Evolutionary conservation across 2,797 vertebrate genomes (phyloP).

Genomic region (Falco concolor): DNA sequence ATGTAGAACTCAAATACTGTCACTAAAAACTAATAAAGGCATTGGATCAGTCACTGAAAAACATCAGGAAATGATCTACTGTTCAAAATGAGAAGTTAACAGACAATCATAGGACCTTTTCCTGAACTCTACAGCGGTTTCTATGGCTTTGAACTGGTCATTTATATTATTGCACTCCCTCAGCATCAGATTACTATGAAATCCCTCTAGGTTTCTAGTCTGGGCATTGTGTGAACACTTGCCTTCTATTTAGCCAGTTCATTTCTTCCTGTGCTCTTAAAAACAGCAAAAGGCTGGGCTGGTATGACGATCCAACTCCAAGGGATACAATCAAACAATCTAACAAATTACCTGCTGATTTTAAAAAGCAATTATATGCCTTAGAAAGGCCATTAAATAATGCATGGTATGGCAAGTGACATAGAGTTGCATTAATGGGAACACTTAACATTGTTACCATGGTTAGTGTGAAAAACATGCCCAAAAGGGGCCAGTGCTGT

Average conservation of each 20-base stretch:
- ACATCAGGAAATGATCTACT: not conserved
- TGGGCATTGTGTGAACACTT: not conserved
- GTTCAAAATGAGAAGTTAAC: not conserved
- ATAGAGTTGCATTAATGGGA: not conserved
- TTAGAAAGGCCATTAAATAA: conserved; percentile 38
- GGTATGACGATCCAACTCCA: not conserved
- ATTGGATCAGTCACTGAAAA: not conserved
- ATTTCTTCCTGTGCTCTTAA: not conserved
- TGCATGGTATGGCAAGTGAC: not conserved
- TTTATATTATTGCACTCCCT: not conserved
- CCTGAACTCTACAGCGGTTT: not conserved
- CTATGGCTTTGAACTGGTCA: not conserved
- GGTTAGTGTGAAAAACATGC: not conserved
- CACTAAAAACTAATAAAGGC: not conserved
- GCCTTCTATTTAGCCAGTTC: not conserved
- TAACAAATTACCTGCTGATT: conserved; percentile 20
- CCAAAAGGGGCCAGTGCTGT: not conserved
- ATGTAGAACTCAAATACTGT: conserved; percentile 8
- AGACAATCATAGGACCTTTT: not conserved
- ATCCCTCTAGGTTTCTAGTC: not conserved
- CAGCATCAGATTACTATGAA: not conserved
- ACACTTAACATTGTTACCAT: conserved; percentile 12
- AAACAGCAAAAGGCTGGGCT: not conserved
- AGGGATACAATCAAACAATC: not conserved
- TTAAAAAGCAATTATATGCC: conserved; percentile 19